These are phyloP conservation scores for Papilio demoleus DNA, from an alignment of 2,888 invertebrate genomes.

Conservation along the genomic window DNA sequence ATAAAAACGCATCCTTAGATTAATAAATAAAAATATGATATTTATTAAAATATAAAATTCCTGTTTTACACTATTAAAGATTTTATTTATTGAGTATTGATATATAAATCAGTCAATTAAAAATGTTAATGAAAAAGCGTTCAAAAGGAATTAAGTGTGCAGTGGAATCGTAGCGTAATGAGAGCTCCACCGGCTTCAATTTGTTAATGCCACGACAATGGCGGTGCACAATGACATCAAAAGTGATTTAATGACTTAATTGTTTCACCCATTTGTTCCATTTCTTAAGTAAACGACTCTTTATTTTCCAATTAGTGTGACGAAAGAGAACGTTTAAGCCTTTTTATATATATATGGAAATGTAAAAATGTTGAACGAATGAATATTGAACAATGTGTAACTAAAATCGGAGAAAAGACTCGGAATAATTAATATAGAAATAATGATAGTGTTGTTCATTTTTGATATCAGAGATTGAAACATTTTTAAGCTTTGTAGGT, in stretches of 20 bases:
- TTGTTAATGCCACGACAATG: constrained; percentile 29
- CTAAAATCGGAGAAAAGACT: too few relatives aligned
- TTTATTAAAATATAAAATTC: too few relatives aligned
- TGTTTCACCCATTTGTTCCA: constrained; percentile 1
- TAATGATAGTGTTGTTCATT: too few relatives aligned
- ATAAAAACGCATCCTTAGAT: too few relatives aligned
- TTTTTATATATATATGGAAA: neutral
- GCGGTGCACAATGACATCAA: constrained; percentile 6
- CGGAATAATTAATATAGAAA: too few relatives aligned
- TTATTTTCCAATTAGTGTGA: neutral
- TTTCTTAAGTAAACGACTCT: constrained; percentile 5
- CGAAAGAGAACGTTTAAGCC: neutral
- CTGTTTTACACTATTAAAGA: too few relatives aligned
- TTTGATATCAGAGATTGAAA: too few relatives aligned
- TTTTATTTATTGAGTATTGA: too few relatives aligned
- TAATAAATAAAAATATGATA: too few relatives aligned
- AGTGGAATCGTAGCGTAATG: constrained; percentile 53
- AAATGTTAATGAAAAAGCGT: constrained; percentile 22
- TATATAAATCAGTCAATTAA: neutral
- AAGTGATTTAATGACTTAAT: constrained; percentile 25
- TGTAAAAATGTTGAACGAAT: neutral
- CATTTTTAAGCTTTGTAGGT: too few relatives aligned
- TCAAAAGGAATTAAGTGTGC: constrained; percentile 42
- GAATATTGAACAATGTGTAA: too few relatives aligned
- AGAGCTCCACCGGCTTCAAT: constrained; percentile 36